Conservation (phyloP, 92 coral and sea anemone species). For the Meandrina meandrites region DNA sequence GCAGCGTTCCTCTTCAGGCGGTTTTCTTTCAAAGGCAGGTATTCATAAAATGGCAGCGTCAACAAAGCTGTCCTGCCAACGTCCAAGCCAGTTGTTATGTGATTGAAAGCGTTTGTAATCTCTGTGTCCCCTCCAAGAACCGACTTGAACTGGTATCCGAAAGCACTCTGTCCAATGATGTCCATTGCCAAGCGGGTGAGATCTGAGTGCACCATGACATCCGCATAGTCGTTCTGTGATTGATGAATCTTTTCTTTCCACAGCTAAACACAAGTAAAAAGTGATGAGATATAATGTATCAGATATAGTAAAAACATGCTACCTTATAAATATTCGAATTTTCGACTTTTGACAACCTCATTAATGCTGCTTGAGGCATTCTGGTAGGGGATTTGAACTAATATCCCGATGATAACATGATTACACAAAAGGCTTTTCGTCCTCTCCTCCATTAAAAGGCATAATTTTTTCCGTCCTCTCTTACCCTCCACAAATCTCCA, state of each 20-base stretch:
- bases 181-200: conserved; percentile 38
- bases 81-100: conserved; percentile 18
- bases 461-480: too few relatives aligned
- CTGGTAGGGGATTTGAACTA: too few relatives aligned
- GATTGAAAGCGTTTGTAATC: conserved; percentile 31
- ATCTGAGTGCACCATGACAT: conserved; percentile 46
- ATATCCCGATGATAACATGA: too few relatives aligned
- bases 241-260: conserved; percentile 5
- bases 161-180: conserved; percentile 51
- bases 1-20: conserved; percentile 19
- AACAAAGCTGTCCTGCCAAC: not conserved
- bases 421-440: too few relatives aligned
- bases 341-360: too few relatives aligned
- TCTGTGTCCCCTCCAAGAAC: conserved; percentile 28
- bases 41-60: conserved; percentile 31
- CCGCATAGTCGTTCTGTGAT: conserved; percentile 23
- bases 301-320: too few relatives aligned
- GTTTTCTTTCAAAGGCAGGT: conserved; percentile 39
- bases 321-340: too few relatives aligned
- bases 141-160: conserved; percentile 55
- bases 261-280: not conserved
- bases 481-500: not conserved
- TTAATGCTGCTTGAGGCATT: too few relatives aligned
- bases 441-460: too few relatives aligned
- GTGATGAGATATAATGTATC: not conserved